These are phyloP conservation scores for Apocheima hispidaria DNA, from an alignment of 2,888 invertebrate species.

Conservation along the genomic window DNA sequence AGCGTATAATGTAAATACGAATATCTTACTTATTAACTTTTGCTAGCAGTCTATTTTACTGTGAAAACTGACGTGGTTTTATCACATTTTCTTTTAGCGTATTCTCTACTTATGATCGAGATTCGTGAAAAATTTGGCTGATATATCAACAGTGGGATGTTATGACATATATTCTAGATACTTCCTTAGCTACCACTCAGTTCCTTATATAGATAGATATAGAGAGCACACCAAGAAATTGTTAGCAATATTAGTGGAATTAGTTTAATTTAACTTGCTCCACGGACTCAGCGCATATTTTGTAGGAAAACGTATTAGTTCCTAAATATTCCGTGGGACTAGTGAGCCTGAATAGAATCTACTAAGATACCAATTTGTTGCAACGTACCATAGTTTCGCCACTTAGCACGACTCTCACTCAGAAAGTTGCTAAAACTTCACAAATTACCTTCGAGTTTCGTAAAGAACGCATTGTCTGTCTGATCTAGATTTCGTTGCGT, in stretches of 20 bases:
- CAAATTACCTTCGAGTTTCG: constrained; percentile 77
- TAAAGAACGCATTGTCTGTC: constrained; percentile 78
- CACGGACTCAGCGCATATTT: no score
- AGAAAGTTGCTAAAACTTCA: constrained; percentile 72
- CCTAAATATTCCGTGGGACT: neutral
- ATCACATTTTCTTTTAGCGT: neutral
- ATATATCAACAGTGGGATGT: no score
- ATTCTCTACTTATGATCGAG: no score
- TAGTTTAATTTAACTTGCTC: no score
- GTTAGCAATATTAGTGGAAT: no score
- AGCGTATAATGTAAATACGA: constrained; percentile 58
- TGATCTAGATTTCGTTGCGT: constrained; percentile 79
- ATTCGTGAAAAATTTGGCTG: no score
- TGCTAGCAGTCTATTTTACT: neutral
- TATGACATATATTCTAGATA: no score
- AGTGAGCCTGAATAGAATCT: no score
- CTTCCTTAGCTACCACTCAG: no score
- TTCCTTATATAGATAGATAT: no score
- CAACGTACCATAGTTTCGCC: constrained; percentile 76
- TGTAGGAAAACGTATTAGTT: no score
- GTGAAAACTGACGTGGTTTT: neutral
- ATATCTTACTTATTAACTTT: neutral
- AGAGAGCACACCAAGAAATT: no score
- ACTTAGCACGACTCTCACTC: constrained; percentile 79
- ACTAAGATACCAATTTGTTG: constrained; percentile 33